These are phyloP conservation scores for Xerus inauris DNA, from an alignment of 2,113 vertebrate species.

Conservation along the genomic window DNA sequence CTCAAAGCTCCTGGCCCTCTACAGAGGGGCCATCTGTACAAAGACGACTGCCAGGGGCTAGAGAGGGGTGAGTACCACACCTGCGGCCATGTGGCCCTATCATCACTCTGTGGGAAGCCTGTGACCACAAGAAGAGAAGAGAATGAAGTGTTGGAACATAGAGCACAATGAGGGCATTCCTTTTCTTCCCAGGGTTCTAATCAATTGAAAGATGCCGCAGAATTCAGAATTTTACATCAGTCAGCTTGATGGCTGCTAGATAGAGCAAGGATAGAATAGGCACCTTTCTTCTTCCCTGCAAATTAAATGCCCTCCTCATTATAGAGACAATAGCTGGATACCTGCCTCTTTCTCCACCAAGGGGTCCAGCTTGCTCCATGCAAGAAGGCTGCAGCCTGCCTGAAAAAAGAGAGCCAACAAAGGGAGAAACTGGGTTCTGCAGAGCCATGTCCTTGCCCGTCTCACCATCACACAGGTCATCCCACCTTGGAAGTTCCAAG, in stretches of 20 bases:
- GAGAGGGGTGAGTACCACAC: fast-evolving
- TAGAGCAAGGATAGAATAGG: neutral
- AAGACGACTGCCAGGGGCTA: no score
- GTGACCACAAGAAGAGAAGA: neutral
- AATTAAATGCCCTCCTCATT: neutral
- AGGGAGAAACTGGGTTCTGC: no score
- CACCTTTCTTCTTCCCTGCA: neutral
- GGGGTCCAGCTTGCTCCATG: no score
- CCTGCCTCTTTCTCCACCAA: neutral
- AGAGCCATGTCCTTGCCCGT: no score
- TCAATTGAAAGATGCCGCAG: neutral
- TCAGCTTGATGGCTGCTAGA: neutral
- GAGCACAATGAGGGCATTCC: neutral
- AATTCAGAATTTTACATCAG: neutral
- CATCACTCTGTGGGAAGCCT: neutral
- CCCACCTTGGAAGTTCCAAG: neutral
- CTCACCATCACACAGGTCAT: no score
- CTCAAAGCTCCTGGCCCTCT: neutral
- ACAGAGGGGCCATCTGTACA: fast-evolving
- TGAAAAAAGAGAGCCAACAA: no score
- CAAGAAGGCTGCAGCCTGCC: no score
- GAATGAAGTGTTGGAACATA: no score
- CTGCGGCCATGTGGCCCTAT: neutral
- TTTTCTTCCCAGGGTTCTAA: neutral
- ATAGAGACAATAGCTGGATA: neutral